phyloP scores from a whole-genome alignment of 2,113 vertebrate species.

The Neodon shergylaensis region DNA sequence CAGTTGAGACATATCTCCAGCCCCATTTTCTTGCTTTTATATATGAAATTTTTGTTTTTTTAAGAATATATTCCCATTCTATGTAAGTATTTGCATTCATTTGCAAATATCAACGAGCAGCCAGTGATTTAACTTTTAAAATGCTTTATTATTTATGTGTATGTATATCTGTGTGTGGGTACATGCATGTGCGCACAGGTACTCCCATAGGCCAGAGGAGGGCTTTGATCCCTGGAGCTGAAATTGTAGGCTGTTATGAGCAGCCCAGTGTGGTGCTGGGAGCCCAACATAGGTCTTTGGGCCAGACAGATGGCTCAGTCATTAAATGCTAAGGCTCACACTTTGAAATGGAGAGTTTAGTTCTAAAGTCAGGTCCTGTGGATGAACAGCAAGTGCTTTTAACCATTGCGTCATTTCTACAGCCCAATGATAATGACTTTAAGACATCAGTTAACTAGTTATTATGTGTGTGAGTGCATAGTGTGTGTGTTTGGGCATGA shows the following conservation, averaged over 20 bases:
- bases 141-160: not conserved
- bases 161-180: not conserved
- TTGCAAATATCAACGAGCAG: slow-evolving; percentile 47
- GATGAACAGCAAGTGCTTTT: not conserved
- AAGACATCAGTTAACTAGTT: not conserved
- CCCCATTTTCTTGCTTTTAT: not conserved
- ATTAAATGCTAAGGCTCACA: not conserved
- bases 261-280: not conserved
- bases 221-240: not conserved
- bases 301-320: not conserved
- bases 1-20: not conserved
- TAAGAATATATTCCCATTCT: slow-evolving; percentile 35
- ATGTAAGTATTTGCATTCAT: slow-evolving; percentile 31
- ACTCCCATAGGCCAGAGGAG: not conserved
- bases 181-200: not conserved
- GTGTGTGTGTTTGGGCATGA: not conserved
- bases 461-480: not conserved
- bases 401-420: not conserved
- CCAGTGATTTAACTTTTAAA: slow-evolving; percentile 34
- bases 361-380: not conserved
- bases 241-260: not conserved
- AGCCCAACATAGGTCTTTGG: not conserved
- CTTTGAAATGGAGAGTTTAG: not conserved
- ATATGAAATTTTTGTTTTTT: slow-evolving; percentile 1
- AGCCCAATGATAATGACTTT: not conserved